Conservation (phyloP, 2,888 invertebrate genomes). For the Sarcophaga rosellei region DNA sequence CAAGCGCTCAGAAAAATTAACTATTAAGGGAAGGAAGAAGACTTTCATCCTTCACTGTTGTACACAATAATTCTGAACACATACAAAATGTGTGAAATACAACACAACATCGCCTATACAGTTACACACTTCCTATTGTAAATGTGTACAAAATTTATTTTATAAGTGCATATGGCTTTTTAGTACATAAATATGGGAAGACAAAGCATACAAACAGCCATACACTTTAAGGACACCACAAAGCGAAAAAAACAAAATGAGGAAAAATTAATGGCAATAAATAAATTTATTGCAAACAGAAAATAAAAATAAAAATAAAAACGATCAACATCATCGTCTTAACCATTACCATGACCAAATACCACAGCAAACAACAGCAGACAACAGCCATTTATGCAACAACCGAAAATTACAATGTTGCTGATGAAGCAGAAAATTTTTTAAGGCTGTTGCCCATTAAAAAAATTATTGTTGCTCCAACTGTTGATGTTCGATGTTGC, state of each 20-base stretch:
- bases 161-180: background rate
- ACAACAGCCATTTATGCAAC: background rate
- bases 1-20: no score
- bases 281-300: constrained; percentile 32
- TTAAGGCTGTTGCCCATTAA: background rate
- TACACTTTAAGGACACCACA: no score
- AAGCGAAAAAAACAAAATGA: no score
- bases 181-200: no score
- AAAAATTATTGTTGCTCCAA: constrained; percentile 20
- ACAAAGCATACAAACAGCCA: no score
- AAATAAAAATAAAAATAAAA: background rate
- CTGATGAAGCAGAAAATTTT: constrained; percentile 9
- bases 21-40: no score
- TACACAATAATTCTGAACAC: no score
- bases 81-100: background rate
- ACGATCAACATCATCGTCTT: constrained; percentile 6
- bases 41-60: no score
- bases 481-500: background rate
- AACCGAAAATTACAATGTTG: constrained; percentile 2
- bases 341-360: background rate
- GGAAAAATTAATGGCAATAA: constrained; percentile 19
- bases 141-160: background rate
- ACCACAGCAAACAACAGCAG: background rate
- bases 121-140: background rate
- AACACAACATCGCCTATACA: background rate